Evolutionary conservation across 2,797 vertebrate species (phyloP), one percentile per base, ranked within the genome.

Genomic region (Schizothorax lantsangensis): DNA sequence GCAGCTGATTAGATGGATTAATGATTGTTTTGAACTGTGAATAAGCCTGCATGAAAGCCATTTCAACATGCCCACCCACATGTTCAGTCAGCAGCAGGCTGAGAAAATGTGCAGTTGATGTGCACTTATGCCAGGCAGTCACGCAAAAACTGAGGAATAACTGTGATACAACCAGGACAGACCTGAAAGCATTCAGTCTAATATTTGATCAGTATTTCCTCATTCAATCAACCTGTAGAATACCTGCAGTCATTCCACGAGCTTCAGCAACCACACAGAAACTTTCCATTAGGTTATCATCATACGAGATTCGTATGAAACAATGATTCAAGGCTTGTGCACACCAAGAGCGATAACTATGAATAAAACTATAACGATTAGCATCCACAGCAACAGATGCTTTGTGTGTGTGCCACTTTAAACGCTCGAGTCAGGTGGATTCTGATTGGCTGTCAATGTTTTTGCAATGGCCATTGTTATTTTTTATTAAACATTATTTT

Each of bases 51-150:
- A 54, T 49, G 47, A 85, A 79, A 79, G 36, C 4, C 3, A 23
- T 57, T 85, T 71, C 19, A 79, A 30, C n/a, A 43, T 69, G 64
- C 45, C 84, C 75, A 54, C 83, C 75, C 74, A 79, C 84, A 69
- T 79, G 23, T 68, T 66, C 12, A 47, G n/a, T 78, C 64, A 71
- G 64, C 64, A 54, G 57, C 43, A 66, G 40, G 47, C 23, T 14
- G 81, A 83, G 38, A 59, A 43, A 73, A 73, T 72, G 36, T 57
- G 23, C 43, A 17, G 71, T 19, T 62, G 71, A 83, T 74, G 38
- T 47, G 52, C 19, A 47, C 54, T 75, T 64, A 77, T 52, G 45
- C 40, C 6, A 15, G 19, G 57, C 57, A 78, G 30, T 52, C 73
- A 38, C 33, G 26, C 59, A 64, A 77, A 45, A 38, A 83, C 36